Evolutionary conservation across 1,140 invertebrate species (phyloP).

Genomic region (Drosophila chauvacae): DNA sequence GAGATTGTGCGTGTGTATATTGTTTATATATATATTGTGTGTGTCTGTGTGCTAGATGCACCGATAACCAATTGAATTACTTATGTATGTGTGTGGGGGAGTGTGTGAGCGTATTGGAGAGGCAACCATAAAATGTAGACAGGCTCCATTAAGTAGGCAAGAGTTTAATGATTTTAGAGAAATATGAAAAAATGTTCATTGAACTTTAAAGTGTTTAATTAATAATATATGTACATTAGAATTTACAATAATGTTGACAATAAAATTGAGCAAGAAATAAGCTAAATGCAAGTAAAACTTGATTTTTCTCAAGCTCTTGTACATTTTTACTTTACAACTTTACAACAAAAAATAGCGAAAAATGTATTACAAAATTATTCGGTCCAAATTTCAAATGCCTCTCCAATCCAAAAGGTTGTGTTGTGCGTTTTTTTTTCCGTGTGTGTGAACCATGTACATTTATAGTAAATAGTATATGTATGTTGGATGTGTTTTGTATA

Average conservation of each 20-base stretch:
- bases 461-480: background rate
- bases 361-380: too few species aligned
- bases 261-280: too few species aligned
- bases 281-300: too few species aligned
- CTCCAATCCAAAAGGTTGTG: slow-evolving; percentile 3
- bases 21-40: background rate
- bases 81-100: background rate
- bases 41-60: slow-evolving; percentile 26
- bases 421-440: slow-evolving; percentile 1
- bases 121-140: background rate
- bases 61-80: slow-evolving; percentile 35
- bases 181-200: background rate
- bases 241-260: too few species aligned
- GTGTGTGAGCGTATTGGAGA: slow-evolving; percentile 8
- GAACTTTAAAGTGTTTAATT: background rate
- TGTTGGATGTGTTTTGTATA: slow-evolving; percentile 5
- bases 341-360: too few species aligned
- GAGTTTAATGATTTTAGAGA: background rate
- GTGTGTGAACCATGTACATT: slow-evolving; percentile 10
- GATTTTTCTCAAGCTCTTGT: too few species aligned
- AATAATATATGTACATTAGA: background rate
- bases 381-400: background rate
- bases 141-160: slow-evolving; percentile 11
- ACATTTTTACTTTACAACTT: background rate
- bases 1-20: slow-evolving; percentile 7